Base-by-base conservation (phyloP, 2,113 vertebrate species). In the Peucedramus taeniatus region DNA sequence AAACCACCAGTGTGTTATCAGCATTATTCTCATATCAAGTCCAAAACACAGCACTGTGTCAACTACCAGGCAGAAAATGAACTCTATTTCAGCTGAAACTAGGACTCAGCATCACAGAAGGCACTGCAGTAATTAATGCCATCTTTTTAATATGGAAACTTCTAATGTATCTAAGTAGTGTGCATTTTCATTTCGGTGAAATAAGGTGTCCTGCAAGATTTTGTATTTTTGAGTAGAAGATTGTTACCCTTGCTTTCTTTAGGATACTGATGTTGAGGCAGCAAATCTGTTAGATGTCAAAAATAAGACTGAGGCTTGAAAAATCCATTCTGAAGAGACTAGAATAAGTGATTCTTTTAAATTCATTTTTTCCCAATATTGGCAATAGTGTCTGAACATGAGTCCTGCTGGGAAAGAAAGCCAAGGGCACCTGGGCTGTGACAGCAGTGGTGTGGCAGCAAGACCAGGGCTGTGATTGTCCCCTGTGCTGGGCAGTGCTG, bases 301-400 rank as follows among this genome's bases (percentile, higher is more conserved):
- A 84, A 91, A 15, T 31, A 42, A 53, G 10, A 26, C 22, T 44
- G n/a, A 23, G 5, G 5, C 15, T 76, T 92, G 40, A 75, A 75
- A 54, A 26, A 63, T 17, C 8, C 21, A 33, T 84, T 82, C n/a
- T 33, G 56, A 26, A 82, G 18, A 82, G 40, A 78, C 6, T 42
- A 49, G 27, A 53, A 39, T 11, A 26, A 28, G 5, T 30, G 19
- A 7, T 6, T 17, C 23, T 39, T 47, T 3, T 1, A 9, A 28
- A 16, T 6, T 6, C 1, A 2, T 7, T 35, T 54, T 56, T 23
- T 1, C 3, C 31, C 51, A 26, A 0, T 49, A 57, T 26, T 75
- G 42, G 30, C 23, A 65, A 19, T 22, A 31, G 9, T 24, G 16
- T 21, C 40, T 71, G 49, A 56, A 21, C 35, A 31, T 8, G 9